Conservation (phyloP, 2,113 vertebrate species). For the Cyanistes caeruleus region DNA sequence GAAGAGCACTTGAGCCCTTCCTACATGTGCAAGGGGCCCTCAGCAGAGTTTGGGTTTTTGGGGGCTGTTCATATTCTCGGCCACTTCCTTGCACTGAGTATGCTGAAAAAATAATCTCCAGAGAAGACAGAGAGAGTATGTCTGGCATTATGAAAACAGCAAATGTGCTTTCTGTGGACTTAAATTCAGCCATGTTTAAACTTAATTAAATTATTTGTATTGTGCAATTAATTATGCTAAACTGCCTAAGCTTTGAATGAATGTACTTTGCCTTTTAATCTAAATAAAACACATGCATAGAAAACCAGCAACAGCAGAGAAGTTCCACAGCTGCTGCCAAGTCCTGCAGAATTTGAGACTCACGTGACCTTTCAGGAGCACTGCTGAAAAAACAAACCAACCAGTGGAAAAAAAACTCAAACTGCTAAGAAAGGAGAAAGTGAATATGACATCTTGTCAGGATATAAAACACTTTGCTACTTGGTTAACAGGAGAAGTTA, state of each 20-base stretch:
- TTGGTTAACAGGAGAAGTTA: neutral
- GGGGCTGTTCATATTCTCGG: neutral
- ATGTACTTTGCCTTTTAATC: slow-evolving; percentile 42
- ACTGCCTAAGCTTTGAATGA: slow-evolving; percentile 28
- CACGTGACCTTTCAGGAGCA: neutral
- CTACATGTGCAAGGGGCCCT: neutral
- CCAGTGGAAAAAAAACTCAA: neutral
- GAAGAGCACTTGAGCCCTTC: neutral
- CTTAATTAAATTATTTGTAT: slow-evolving; percentile 43
- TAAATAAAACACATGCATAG: neutral
- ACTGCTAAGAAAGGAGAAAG: neutral
- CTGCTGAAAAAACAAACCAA: neutral
- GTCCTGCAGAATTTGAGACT: neutral
- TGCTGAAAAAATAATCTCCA: neutral
- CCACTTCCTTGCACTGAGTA: neutral
- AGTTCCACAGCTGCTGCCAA: neutral
- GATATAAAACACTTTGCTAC: neutral
- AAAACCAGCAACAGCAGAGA: neutral
- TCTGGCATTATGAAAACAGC: neutral
- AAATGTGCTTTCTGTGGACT: neutral
- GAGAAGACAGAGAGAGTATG: neutral
- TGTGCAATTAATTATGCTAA: slow-evolving; percentile 59
- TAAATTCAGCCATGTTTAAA: slow-evolving; percentile 20
- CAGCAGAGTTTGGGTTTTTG: neutral
- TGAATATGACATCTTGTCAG: neutral